Conservation (phyloP, 2,888 invertebrate species). For the Drosophila pseudotalamancana region DNA sequence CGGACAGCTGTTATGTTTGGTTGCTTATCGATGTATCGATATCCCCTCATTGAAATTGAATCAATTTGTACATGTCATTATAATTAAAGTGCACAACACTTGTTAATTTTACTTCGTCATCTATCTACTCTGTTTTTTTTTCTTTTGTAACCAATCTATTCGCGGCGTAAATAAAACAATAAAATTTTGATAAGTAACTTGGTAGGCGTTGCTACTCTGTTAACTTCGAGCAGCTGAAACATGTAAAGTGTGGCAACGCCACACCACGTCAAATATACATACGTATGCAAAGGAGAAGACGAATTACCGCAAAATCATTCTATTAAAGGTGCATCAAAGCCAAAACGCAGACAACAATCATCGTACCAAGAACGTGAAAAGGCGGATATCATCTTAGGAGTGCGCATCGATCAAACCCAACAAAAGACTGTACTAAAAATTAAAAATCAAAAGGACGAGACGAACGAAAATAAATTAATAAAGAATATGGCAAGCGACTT, state of each 20-base stretch:
- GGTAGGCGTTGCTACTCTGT: conserved; percentile 10
- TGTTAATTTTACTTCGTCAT: not conserved
- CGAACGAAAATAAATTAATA: conserved; percentile 29
- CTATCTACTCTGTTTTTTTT: too few species aligned
- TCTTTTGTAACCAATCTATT: not conserved
- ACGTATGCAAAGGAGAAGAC: conserved; percentile 38
- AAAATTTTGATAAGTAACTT: not conserved
- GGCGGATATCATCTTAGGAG: conserved; percentile 22
- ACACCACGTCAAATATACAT: conserved; percentile 25
- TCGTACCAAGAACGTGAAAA: conserved; percentile 4
- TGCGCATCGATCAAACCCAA: conserved; percentile 18
- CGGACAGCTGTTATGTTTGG: conserved; percentile 40
- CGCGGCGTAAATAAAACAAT: not conserved
- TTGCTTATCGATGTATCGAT: conserved; percentile 42
- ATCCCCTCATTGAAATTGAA: not conserved
- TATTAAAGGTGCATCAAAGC: conserved; percentile 44
- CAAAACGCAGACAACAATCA: conserved; percentile 29
- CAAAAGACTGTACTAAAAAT: conserved; percentile 20
- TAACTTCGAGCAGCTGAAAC: conserved; percentile 34
- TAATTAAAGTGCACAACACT: not conserved
- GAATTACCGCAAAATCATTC: conserved; percentile 59
- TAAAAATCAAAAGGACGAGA: conserved; percentile 15
- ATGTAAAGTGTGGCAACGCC: conserved; percentile 31
- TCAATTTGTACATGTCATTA: not conserved
- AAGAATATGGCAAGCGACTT: conserved; percentile 65